Percentiles rank a stretch among this genome's conserved stretches.
Conservation (phyloP, 64 coral and sea anemone genomes). For the Platygyra sinensis region DNA sequence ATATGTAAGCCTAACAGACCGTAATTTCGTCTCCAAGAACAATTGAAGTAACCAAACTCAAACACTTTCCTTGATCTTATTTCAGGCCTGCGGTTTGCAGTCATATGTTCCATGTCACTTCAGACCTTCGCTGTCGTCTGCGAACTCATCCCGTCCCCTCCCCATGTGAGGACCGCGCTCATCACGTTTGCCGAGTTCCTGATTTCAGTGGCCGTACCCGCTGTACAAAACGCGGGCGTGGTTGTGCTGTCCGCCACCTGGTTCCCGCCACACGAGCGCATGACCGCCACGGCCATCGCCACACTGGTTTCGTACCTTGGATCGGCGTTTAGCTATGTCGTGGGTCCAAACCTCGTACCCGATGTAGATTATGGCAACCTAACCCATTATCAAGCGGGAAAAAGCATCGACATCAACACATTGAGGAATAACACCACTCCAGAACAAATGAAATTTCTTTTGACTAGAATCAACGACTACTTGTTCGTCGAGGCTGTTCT, state of each 20-base stretch:
- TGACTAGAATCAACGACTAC: constrained; percentile 86
- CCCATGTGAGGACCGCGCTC: constrained; percentile 52
- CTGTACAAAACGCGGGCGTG: constrained; percentile 88
- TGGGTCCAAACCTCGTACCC: constrained; percentile 84
- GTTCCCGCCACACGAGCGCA: constrained; percentile 88
- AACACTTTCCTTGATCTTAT: not conserved
- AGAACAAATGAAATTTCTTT: constrained; percentile 61
- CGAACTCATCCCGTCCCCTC: constrained; percentile 63
- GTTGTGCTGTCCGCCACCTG: constrained; percentile 87
- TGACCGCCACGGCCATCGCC: constrained; percentile 93
- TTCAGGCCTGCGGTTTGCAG: constrained; percentile 78
- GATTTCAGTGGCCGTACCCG: constrained; percentile 83
- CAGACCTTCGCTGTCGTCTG: constrained; percentile 70
- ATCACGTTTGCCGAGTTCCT: constrained; percentile 86
- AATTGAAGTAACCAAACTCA: not conserved
- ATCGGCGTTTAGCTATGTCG: constrained; percentile 82
- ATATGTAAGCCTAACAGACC: too few relatives aligned
- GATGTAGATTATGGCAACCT: constrained; percentile 82
- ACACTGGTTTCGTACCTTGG: constrained; percentile 85
- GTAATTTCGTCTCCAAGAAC: too few relatives aligned
- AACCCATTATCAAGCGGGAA: constrained; percentile 64
- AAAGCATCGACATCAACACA: constrained; percentile 77
- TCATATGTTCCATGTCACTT: constrained; percentile 67
- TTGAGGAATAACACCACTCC: constrained; percentile 76
- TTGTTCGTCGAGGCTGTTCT: constrained; percentile 73